Evolutionary conservation across 2,113 vertebrate species (phyloP), one percentile per base, ranked within the genome.

Genomic region (Takifugu flavidus): DNA sequence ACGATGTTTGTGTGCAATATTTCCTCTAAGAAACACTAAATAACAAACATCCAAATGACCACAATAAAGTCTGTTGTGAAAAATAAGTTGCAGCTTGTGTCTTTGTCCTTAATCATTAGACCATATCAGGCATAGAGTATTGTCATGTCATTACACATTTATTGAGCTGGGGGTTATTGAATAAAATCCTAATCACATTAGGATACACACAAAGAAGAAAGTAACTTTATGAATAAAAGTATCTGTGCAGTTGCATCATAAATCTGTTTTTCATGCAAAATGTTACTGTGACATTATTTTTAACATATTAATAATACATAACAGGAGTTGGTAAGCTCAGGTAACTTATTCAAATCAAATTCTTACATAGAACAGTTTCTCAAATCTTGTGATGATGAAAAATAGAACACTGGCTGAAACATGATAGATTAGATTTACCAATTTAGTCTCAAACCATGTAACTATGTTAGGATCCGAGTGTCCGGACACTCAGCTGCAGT

Each of bases 1-100:
- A 94, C 93, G 93, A 96, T 95, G 93, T 96, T 94, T 95, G 94
- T 99, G 96, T 95, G 95, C 94, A 95, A 96, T 95, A 87, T 92
- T 90, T 92, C 93, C 92, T 93, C 91, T 88, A 92, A 88, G 91
- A 93, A 91, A 86, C 79, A 87, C 87, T 82, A 78, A 88, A 90
- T 90, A 91, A 82, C 74, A 92, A 91, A 77, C 75, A 75, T 61
- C 74, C 10, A 82, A 83, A 74, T 31, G 72, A 92, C 90, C 94
- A 95, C 93, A 96, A 95, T 95, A 97, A 98, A 96, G 91, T 89
- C 76, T 89, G 89, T 93, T 92, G 90, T 92, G 91, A 73, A 89
- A 90, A 86, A 74, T 5, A 62, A 46, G 1, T 56, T 28, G 3
- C 0, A 55, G 20, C 42, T n/a, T 61, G 47, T 73, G 47, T 58